Evolutionary conservation across 2,113 vertebrate species (phyloP), one percentile per base, ranked within the genome.

Genomic region (Xenopus tropicalis): DNA sequence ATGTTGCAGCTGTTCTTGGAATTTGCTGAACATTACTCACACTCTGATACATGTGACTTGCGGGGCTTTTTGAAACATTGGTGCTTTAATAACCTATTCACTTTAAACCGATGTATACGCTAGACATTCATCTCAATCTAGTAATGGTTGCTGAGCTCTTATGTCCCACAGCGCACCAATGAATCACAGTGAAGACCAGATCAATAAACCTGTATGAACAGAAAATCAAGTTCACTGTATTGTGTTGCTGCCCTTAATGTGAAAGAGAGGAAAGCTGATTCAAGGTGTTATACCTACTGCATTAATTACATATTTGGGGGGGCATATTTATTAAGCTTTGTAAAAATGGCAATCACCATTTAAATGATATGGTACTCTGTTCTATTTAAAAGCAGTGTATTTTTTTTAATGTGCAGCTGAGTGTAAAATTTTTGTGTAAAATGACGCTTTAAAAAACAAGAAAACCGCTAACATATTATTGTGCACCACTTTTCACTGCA

Each of bases 181-280:
- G 56, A 59, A 66, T 74, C 71, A 58, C 54, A 66, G 20, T 66
- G 22, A 74, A 74, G 17, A 23, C 52, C 11, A 43, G 37, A 74
- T 74, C 71, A 59, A 66, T 74, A 44, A 62, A 56, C 23, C 14
- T 54, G 13, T 54, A 42, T 20, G 54, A 17, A 46, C 19, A 69
- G 17, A 43, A 25, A 43, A 56, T 43, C 51, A 43, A 14, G 37
- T 25, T 66, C 23, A 9, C 21, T 43, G 8, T 13, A 64, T 20
- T 64, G 62, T 1, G 20, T 22, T 59, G 57, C 10, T 59, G 57
- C 57, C 57, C 20, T 23, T 23, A 23, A 22, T 23, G 8, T 3
- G 22, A 59, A 22, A 59, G 21, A 59, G 23, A 59, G 11, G 23
- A 24, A 13, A 23, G 21, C 16, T 4, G 19, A 59, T 23, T 23